These are phyloP conservation scores for Polylopha cassiicola DNA, from an alignment of 2,888 invertebrate species.

Conservation along the genomic window DNA sequence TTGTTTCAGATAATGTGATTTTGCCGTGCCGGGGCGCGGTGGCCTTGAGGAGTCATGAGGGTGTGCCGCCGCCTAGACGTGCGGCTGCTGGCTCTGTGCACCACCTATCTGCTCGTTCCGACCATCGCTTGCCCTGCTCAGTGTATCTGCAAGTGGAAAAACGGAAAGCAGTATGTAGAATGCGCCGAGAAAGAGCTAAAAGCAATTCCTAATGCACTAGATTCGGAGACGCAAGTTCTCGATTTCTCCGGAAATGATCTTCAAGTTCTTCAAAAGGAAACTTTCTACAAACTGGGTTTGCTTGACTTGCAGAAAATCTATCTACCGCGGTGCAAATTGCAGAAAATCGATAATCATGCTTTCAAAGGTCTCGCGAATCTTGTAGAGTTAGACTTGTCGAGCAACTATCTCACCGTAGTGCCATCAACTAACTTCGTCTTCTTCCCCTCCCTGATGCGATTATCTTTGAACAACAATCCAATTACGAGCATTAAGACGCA, in stretches of 20 bases:
- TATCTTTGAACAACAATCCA: slow-evolving; percentile 88
- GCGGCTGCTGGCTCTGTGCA: slow-evolving; percentile 68
- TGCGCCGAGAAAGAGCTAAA: slow-evolving; percentile 87
- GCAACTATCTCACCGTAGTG: slow-evolving; percentile 86
- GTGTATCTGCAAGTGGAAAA: slow-evolving; percentile 95
- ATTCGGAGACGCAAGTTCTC: slow-evolving; percentile 90
- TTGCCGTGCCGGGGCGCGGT: slow-evolving; percentile 37
- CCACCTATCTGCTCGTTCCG: slow-evolving; percentile 62
- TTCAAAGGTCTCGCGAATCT: slow-evolving; percentile 91
- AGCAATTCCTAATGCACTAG: slow-evolving; percentile 86
- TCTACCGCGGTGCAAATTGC: slow-evolving; percentile 86
- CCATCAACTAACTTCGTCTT: slow-evolving; percentile 88
- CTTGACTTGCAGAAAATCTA: slow-evolving; percentile 93
- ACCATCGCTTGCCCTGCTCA: slow-evolving; percentile 82
- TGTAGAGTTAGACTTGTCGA: slow-evolving; percentile 91
- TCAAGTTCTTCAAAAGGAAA: slow-evolving; percentile 85
- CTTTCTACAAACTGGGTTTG: slow-evolving; percentile 86
- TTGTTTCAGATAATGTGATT: slow-evolving; percentile 70
- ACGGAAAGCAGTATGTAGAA: slow-evolving; percentile 93
- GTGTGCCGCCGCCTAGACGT: slow-evolving; percentile 55
- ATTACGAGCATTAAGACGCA: slow-evolving; percentile 83
- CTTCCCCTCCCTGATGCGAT: slow-evolving; percentile 88
- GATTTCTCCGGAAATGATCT: slow-evolving; percentile 91
- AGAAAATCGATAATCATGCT: slow-evolving; percentile 86
- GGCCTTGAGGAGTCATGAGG: slow-evolving; percentile 68